Percentiles rank a stretch among this genome's conserved stretches.
Evolutionary conservation across 2,888 invertebrate genomes (phyloP).

Genomic region (Pandemis heparana): DNA sequence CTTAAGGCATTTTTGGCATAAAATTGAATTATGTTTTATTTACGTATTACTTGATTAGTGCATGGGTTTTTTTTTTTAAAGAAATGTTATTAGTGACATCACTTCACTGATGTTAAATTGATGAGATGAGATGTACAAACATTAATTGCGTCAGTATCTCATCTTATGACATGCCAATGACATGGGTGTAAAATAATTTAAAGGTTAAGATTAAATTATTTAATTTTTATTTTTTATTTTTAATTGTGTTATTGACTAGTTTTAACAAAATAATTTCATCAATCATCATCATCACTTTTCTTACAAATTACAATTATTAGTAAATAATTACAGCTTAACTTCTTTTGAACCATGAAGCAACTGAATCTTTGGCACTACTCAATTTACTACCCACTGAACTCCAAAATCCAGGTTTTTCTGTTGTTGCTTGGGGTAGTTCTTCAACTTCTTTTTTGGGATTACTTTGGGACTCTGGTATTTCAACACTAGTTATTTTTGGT

Average conservation of each 20-base stretch:
- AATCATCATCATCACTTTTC: not conserved
- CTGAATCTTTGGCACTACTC: slow-evolving; percentile 79
- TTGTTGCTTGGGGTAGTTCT: slow-evolving; percentile 54
- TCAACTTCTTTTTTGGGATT: slow-evolving; percentile 44
- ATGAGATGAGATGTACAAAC: too few relatives aligned
- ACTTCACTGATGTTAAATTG: too few relatives aligned
- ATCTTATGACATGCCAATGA: too few relatives aligned
- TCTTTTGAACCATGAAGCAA: slow-evolving; percentile 81
- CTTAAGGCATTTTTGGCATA: too few relatives aligned
- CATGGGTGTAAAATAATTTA: too few relatives aligned
- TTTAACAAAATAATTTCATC: slow-evolving; percentile 24
- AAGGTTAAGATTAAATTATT: slow-evolving; percentile 2
- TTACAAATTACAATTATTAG: slow-evolving; percentile 27
- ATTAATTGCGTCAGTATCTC: too few relatives aligned
- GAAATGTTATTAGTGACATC: too few relatives aligned
- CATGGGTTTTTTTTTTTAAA: too few relatives aligned
- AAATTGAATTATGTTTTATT: too few relatives aligned
- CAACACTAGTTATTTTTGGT: slow-evolving; percentile 20
- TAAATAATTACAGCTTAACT: slow-evolving; percentile 47
- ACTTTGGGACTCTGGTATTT: slow-evolving; percentile 31
- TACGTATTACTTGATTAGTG: too few relatives aligned
- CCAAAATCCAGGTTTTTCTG: slow-evolving; percentile 84
- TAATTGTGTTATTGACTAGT: slow-evolving; percentile 41
- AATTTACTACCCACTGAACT: slow-evolving; percentile 82
- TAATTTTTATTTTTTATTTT: slow-evolving; percentile 8